These are phyloP conservation scores for Conistra vaccinii DNA, from an alignment of 2,888 invertebrate genomes.

Conservation along the genomic window DNA sequence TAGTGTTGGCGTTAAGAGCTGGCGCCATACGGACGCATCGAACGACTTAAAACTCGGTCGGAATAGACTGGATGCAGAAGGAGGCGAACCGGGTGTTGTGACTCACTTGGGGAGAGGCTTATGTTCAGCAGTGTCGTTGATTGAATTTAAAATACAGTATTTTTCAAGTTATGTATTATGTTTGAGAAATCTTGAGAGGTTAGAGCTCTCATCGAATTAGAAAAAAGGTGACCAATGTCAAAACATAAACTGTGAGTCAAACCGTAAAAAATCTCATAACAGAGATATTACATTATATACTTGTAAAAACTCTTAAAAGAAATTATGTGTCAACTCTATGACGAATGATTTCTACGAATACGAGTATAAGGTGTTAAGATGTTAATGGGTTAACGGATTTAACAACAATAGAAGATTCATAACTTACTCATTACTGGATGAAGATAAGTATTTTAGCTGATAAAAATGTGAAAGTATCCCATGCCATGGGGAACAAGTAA, in stretches of 20 bases:
- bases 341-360: constrained; percentile 15
- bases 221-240: not conserved
- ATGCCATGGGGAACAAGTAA: not conserved
- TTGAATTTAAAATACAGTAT: not conserved
- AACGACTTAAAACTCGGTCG: no score
- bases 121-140: not conserved
- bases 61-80: not conserved
- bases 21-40: not conserved
- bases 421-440: not conserved
- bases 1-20: not conserved
- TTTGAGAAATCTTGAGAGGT: not conserved
- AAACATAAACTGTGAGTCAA: constrained; percentile 1
- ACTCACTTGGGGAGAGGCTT: not conserved
- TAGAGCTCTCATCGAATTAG: not conserved
- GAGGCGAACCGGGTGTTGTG: not conserved
- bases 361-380: constrained; percentile 1
- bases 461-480: not conserved
- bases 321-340: not conserved
- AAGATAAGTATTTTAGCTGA: not conserved
- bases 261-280: not conserved
- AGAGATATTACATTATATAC: not conserved
- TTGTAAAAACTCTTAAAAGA: not conserved
- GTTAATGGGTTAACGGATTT: constrained; percentile 9
- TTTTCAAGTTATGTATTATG: no score
- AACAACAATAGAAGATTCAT: not conserved